Percentiles rank a stretch among this genome's conserved stretches.
These are phyloP conservation scores for Pseudochirops cupreus DNA, from an alignment of 2,797 vertebrate species.

Conservation along the genomic window DNA sequence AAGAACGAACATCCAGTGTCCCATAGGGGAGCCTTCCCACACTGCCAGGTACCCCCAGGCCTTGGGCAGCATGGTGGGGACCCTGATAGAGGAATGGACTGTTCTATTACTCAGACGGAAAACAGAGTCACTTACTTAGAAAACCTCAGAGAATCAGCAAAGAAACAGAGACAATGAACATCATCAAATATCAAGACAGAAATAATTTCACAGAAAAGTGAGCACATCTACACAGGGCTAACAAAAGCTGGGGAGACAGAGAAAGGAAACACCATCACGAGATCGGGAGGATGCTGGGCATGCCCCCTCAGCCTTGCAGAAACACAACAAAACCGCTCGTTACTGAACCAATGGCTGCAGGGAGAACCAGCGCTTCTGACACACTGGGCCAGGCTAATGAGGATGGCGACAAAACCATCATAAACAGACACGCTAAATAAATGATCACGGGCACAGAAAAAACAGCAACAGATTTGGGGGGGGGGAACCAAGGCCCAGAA, in stretches of 20 bases:
- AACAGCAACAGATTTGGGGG: not conserved
- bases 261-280: not conserved
- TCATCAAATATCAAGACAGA: not conserved
- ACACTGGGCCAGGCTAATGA: no score
- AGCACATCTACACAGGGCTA: not conserved
- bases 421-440: not conserved
- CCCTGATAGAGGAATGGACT: no score
- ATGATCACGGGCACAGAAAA: not conserved
- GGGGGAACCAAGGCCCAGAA: not conserved
- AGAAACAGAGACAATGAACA: not conserved
- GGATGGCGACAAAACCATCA: no score
- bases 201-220: not conserved
- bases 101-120: no score
- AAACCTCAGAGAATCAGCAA: not conserved
- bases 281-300: not conserved
- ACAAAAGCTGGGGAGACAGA: not conserved
- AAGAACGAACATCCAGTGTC: not conserved
- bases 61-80: not conserved
- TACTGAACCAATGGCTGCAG: no score
- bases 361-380: no score
- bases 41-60: no score
- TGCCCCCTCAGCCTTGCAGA: no score
- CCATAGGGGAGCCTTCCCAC: no score
- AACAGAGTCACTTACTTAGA: not conserved
- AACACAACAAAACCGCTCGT: no score